Evolutionary conservation across 2,888 invertebrate genomes (phyloP), one percentile per base, ranked within the genome.

Genomic region (Agriopis aurantiaria): DNA sequence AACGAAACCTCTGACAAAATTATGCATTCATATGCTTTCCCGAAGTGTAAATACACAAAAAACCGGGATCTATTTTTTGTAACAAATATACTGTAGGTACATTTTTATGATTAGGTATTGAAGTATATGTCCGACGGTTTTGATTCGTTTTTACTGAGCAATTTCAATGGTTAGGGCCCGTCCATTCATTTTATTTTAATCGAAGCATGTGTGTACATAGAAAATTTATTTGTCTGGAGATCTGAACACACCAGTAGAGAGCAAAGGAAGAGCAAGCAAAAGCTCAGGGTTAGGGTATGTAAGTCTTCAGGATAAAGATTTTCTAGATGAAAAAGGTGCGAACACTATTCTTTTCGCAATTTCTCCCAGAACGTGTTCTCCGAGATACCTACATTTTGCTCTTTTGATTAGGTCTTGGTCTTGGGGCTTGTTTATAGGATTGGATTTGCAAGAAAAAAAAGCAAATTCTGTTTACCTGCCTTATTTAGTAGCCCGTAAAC

Each of bases 241-340:
- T 52, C 23, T 1, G 3, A 51, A 51, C 10, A 52, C 17, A 23
- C 23, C 23, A 23, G 17, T 3, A 14, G 9, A 9, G 17, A 23
- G 17, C 23, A 52, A 52, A 23, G 51, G 3, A 10, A 23, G 7
- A 40, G 5, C 33, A 11, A 33, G 10, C 7, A 17, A 14, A 51
- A 52, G 40, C 53, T 53, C 53, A 53, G 53, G 33, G 7, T 12
- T 12, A 53, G 12, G 9, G 23, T 8, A 40, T 46, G 11, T 23
- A 46, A 17, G 17, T 57, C 3, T 10, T 14, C 43, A 57, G 45
- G 3, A 56, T 56, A 56, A 43, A 58, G 17, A 43, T 57, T 17
- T 57, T 57, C 56, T 43, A 57, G 43, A 46, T 46, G 45, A 58
- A 58, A 58, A 46, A 46, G 45, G 45, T 58, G 23, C 8, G 58